phyloP scores from a whole-genome alignment of 2,113 vertebrate species.

The Crypturellus undulatus region DNA sequence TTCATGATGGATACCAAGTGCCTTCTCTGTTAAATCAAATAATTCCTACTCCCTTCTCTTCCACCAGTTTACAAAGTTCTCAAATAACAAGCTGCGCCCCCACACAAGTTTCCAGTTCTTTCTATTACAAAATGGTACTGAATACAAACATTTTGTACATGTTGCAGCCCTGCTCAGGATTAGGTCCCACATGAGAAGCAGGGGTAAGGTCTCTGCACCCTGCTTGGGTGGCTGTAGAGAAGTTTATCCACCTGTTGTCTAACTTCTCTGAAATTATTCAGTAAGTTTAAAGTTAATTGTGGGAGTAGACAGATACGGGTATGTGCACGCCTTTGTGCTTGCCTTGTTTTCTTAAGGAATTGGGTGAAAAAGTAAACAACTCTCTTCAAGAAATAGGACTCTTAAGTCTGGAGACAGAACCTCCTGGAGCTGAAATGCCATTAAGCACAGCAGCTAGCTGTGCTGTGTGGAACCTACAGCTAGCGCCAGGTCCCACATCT shows the following conservation, averaged over 20 bases:
- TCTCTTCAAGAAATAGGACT: background rate
- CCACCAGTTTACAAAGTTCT: background rate
- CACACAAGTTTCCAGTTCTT: background rate
- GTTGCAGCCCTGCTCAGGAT: background rate
- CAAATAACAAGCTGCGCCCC: background rate
- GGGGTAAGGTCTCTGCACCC: background rate
- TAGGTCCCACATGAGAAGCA: background rate
- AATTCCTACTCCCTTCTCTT: background rate
- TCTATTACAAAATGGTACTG: background rate
- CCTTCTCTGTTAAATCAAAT: background rate
- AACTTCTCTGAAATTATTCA: background rate
- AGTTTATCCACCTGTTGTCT: background rate
- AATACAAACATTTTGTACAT: background rate
- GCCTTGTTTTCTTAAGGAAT: background rate
- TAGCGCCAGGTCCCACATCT: background rate
- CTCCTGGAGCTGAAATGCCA: background rate
- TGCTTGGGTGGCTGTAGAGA: background rate
- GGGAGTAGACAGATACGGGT: background rate
- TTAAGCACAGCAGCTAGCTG: background rate
- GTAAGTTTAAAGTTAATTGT: background rate
- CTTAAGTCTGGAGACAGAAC: background rate
- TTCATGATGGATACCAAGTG: background rate
- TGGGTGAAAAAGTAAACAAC: background rate
- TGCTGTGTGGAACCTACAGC: too few species aligned
- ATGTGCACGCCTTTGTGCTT: fast-evolving